Percentiles rank a stretch among this genome's conserved stretches.
Evolutionary conservation across 2,888 invertebrate genomes (phyloP).

Genomic region (Xanthorhoe designata): DNA sequence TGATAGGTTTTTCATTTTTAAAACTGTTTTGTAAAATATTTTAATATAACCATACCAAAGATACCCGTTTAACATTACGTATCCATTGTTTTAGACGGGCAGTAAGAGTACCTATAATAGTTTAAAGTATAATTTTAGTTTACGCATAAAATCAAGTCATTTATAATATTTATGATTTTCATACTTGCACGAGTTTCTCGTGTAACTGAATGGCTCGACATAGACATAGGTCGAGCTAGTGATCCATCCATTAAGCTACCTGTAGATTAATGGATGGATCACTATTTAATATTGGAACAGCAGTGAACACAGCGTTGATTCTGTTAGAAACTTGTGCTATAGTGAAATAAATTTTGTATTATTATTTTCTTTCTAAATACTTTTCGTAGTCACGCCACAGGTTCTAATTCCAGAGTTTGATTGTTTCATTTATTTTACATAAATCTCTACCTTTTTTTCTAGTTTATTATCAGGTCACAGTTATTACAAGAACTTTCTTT

Average conservation of each 20-base stretch:
- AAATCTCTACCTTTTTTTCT: neutral
- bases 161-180: slow-evolving; percentile 3
- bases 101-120: slow-evolving; percentile 25
- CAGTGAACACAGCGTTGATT: neutral
- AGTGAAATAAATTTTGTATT: neutral
- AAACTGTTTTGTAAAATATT: slow-evolving; percentile 25
- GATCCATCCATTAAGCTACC: no score
- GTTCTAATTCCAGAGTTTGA: neutral
- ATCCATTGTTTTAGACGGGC: slow-evolving; percentile 33
- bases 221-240: no score
- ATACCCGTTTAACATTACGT: slow-evolving; percentile 31
- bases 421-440: neutral
- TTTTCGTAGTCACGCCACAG: slow-evolving; percentile 20
- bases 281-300: neutral
- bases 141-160: slow-evolving; percentile 11
- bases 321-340: neutral
- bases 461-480: no score
- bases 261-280: neutral
- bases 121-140: slow-evolving; percentile 11
- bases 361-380: slow-evolving; percentile 2
- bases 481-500: no score
- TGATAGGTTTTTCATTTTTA: slow-evolving; percentile 18
- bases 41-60: slow-evolving; percentile 40
- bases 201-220: neutral
- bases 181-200: slow-evolving; percentile 2